Conservation (phyloP, 2,113 vertebrate genomes). For the Spizaetus ornatus region DNA sequence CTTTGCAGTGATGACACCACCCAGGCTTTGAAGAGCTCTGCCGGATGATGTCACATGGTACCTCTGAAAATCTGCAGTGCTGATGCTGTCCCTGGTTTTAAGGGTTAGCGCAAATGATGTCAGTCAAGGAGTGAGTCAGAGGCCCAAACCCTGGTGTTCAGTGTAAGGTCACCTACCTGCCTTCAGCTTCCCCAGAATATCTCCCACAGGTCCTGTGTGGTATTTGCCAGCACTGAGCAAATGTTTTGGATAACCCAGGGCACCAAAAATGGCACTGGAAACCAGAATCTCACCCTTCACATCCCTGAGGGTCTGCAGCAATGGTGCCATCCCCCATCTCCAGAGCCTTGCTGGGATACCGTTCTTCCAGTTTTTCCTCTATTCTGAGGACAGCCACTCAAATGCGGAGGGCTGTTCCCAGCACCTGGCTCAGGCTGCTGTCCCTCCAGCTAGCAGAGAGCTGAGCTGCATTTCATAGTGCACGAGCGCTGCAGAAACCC, state of each 20-base stretch:
- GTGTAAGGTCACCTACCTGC: neutral
- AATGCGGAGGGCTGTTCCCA: neutral
- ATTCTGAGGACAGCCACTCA: neutral
- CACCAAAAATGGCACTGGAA: neutral
- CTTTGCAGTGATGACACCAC: neutral
- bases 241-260: neutral
- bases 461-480: neutral
- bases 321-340: neutral
- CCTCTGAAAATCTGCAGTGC: slow-evolving; percentile 18
- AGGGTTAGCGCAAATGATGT: neutral
- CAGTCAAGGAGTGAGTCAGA: slow-evolving; percentile 2
- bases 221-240: neutral
- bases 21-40: neutral
- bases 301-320: neutral
- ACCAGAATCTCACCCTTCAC: neutral
- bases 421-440: neutral
- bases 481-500: neutral
- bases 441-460: neutral
- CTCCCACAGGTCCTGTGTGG: neutral
- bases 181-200: neutral
- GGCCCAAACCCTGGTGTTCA: neutral
- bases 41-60: neutral
- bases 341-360: neutral
- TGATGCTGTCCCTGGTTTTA: neutral
- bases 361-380: neutral